Base-by-base conservation (phyloP, 2,113 vertebrate genomes). In the Laterallus jamaicensis region DNA sequence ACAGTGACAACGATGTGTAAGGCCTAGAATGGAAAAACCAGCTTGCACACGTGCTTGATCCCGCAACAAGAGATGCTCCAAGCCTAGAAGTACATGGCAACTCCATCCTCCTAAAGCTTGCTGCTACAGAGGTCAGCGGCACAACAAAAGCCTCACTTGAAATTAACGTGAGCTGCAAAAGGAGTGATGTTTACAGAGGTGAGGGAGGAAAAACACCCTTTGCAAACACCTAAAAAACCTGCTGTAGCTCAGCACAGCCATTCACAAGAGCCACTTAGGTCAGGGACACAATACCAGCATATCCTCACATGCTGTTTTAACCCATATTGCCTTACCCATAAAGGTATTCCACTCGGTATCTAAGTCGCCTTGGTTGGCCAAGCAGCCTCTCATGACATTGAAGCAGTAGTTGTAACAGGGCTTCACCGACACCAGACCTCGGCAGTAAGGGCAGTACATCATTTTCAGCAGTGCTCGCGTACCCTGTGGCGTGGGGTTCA, bases 391-490 rank as follows among this genome's bases (percentile, higher is more conserved):
- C 99, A 99, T 98, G 95, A 99, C 99, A 3, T 99, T 99, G 16
- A 99, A 98, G 91, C 99, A 99, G 98, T 99, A 99, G 96, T 99
- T 99, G 97, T 99, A 99, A 95, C 99, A 99, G 8, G 99, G 99
- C 81, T 99, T 99, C 94, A 99, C 98, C 0, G 99, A 98, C 35
- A 99, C 98, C n/a, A 99, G 98, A 4, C 99, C 99, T 9, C 98
- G 98, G 97, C 99, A 99, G 97, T 99, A 97, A 0, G 99, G 99
- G 94, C 99, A 99, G 97, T 99, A 99, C 97, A 98, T 98, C 99
- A 99, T 99, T 96, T 99, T 99, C 98, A 99, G 98, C 97, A 99
- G 92, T 0, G 99, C 99, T 3, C 97, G 98, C 1, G 98, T 98
- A 56, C 99, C 99, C 94, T 98, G 98, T 1, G 98, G 98, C 3